phyloP scores from a whole-genome alignment of 2,888 invertebrate genomes.

The Ophion ellenae region DNA sequence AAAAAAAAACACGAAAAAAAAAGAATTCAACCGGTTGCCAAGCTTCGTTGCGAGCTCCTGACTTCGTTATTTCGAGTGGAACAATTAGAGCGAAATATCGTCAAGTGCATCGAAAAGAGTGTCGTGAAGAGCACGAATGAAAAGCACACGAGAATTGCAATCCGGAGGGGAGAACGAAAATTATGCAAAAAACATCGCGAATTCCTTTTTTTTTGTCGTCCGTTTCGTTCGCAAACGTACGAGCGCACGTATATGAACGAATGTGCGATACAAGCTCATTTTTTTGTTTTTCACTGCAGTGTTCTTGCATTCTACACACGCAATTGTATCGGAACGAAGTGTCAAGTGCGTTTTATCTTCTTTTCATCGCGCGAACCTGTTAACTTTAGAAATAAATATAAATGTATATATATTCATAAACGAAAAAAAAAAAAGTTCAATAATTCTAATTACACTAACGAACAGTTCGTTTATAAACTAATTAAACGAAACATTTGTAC shows the following conservation, averaged over 20 bases:
- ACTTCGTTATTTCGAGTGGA: conserved; percentile 52
- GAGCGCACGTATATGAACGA: conserved; percentile 13
- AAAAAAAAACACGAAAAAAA: conserved; percentile 68
- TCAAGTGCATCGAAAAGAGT: conserved; percentile 36
- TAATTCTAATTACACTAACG: conserved; percentile 69
- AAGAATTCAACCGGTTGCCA: conserved; percentile 58
- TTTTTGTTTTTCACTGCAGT: conserved; percentile 21
- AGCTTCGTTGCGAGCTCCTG: conserved; percentile 56
- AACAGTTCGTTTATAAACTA: conserved; percentile 78
- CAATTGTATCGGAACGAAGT: conserved; percentile 19
- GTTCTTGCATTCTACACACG: background rate
- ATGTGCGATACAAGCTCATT: conserved; percentile 45
- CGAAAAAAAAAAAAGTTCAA: conserved; percentile 60
- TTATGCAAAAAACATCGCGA: conserved; percentile 18
- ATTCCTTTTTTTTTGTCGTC: background rate
- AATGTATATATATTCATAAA: conserved; percentile 67
- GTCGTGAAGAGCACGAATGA: conserved; percentile 14
- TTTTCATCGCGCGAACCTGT: conserved; percentile 52
- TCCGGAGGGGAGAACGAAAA: conserved; percentile 12
- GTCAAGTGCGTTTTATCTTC: conserved; percentile 32
- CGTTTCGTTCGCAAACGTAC: conserved; percentile 21
- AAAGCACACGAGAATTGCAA: conserved; percentile 31
- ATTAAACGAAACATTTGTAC: conserved; percentile 84
- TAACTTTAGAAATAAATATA: conserved; percentile 69
- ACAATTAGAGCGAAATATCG: conserved; percentile 25